Percentiles rank a stretch among this genome's conserved stretches.
These are phyloP conservation scores for Argyra leucocephala DNA, from an alignment of 2,888 invertebrate genomes.

Conservation along the genomic window DNA sequence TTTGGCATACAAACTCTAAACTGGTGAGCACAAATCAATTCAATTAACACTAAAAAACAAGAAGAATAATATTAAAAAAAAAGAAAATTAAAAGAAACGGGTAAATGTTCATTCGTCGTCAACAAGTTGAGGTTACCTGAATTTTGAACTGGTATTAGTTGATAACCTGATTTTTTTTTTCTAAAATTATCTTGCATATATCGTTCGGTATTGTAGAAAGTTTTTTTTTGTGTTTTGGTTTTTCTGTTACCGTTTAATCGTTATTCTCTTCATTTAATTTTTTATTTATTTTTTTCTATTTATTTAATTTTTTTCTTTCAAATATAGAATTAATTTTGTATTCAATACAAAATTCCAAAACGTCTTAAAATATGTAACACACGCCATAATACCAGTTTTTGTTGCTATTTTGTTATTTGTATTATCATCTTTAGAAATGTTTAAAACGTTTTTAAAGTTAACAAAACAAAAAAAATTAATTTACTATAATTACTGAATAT, in stretches of 20 bases:
- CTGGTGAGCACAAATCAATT: background rate
- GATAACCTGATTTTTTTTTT: background rate
- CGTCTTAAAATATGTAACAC: constrained; percentile 1
- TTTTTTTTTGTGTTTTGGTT: background rate
- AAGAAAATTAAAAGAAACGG: background rate
- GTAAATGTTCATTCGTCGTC: background rate
- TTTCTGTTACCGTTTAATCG: background rate
- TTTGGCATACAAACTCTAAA: background rate
- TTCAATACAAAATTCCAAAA: background rate
- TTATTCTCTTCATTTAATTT: background rate
- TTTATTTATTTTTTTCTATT: too few relatives aligned
- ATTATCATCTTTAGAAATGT: too few relatives aligned
- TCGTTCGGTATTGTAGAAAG: too few relatives aligned
- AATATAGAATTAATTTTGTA: background rate
- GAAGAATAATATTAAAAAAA: background rate
- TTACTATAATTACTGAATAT: too few relatives aligned
- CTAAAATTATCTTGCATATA: too few relatives aligned
- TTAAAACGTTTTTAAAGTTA: too few relatives aligned
- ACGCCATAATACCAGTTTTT: background rate
- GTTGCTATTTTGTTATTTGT: too few relatives aligned
- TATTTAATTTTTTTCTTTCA: too few relatives aligned
- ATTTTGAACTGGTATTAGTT: background rate
- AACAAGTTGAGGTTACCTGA: background rate
- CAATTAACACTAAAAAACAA: background rate
- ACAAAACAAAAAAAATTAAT: too few relatives aligned